Evolutionary conservation across 30 jellyfish, hydroid and myxozoan genomes (phyloP).

Genomic region (Turritopsis rubra): DNA sequence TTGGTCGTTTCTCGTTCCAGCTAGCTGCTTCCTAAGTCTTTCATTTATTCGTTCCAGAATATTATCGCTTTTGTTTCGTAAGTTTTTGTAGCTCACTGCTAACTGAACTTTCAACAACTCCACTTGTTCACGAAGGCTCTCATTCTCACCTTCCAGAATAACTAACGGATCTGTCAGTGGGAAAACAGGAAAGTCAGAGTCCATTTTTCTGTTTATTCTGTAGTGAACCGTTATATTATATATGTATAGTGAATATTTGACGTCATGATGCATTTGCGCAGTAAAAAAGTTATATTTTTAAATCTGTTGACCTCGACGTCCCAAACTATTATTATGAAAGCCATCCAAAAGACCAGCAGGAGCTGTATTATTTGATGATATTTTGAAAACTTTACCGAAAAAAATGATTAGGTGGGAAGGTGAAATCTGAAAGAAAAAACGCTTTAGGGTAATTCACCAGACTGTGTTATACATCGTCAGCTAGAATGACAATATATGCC

Average conservation of each 20-base stretch:
- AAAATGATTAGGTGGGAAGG: too few relatives aligned
- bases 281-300: too few relatives aligned
- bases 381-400: too few relatives aligned
- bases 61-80: neutral
- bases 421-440: too few relatives aligned
- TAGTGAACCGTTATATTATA: neutral
- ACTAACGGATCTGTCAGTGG: neutral
- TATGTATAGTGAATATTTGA: neutral
- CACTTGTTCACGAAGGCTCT: neutral
- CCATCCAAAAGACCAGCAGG: too few relatives aligned
- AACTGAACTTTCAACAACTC: neutral
- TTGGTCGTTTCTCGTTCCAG: neutral
- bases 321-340: too few relatives aligned
- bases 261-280: neutral
- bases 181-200: neutral
- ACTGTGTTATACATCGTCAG: too few relatives aligned
- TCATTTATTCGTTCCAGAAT: neutral
- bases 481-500: too few relatives aligned
- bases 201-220: neutral
- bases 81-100: neutral
- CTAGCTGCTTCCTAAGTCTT: neutral
- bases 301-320: too few relatives aligned
- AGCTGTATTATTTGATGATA: too few relatives aligned
- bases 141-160: neutral
- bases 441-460: too few relatives aligned